Conservation (phyloP, 2,113 vertebrate species). For the Microtus pennsylvanicus region DNA sequence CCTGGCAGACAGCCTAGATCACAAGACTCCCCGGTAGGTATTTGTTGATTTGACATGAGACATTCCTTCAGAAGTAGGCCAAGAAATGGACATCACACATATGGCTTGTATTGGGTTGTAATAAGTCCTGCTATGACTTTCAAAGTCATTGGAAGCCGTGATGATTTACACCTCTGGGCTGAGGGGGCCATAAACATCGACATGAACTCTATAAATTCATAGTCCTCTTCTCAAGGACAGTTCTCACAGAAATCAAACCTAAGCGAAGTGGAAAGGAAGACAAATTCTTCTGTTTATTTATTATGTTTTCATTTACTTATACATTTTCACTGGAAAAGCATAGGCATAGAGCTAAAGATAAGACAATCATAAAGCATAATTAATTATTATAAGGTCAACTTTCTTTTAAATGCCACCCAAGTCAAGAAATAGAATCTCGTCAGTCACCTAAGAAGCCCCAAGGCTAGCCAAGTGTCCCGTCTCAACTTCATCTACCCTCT, state of each 20-base stretch:
- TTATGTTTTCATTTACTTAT: constrained; percentile 41
- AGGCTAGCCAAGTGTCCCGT: constrained; percentile 3
- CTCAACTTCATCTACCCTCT: neutral
- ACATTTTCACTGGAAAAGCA: constrained; percentile 28
- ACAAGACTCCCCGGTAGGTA: constrained; percentile 49
- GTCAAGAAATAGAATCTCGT: constrained; percentile 61
- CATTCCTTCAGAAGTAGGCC: constrained; percentile 49
- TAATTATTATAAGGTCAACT: constrained; percentile 46
- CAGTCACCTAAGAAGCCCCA: constrained; percentile 40
- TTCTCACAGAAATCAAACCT: constrained; percentile 55
- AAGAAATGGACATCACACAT: constrained; percentile 55
- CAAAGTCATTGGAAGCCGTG: constrained; percentile 24
- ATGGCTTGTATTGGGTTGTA: constrained; percentile 53
- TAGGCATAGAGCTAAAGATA: constrained; percentile 38
- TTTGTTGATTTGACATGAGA: constrained; percentile 66
- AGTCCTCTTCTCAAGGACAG: constrained; percentile 53
- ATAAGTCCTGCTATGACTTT: constrained; percentile 42
- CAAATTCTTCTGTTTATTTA: constrained; percentile 53
- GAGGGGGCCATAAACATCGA: constrained; percentile 33
- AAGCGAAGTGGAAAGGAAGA: constrained; percentile 51
- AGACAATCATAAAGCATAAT: constrained; percentile 46
- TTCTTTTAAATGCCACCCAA: constrained; percentile 53
- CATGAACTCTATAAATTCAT: constrained; percentile 64
- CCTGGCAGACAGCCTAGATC: constrained; percentile 53
- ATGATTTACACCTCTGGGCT: constrained; percentile 62